Evolutionary conservation across 92 coral and sea anemone genomes (phyloP), one percentile per base, ranked within the genome.

Genomic region (Phenganax marumi): DNA sequence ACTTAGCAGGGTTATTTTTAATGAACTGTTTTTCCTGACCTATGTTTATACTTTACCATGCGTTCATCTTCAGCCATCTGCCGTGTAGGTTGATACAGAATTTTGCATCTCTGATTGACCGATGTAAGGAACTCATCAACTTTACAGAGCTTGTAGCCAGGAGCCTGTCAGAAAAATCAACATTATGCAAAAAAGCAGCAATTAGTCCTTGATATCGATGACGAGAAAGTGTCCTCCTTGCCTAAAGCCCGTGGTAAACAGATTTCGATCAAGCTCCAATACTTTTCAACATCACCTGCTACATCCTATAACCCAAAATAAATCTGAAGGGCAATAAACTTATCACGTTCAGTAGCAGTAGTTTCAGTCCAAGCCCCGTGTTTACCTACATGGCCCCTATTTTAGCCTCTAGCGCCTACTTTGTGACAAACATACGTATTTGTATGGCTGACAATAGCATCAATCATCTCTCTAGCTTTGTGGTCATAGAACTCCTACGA

Each of bases 351-450:
- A 26, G 85, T 86, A 22, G 90, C 58, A 33, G 86, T 80, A 46
- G 85, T 77, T 18, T 90, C 91, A n/a, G 49, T 43, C 93, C 97
- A 92, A 84, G 89, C 85, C 10, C 91, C 93, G 60, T 89, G 90
- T 16, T 77, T 13, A 8, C n/a, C n/a, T n/a, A 23, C 77, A 51
- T 78, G 57, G 68, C 89, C 86, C 39, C 84, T 46, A 16, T 22
- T 61, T 61, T 89, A 89, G 16, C 76, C 68, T 0, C 85, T 89
- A 43, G 62, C 84, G 17, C 3, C n/a, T n/a, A 90, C 72, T 13
- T 89, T 81, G n/a, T 69, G 83, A 68, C 60, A 54, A 26, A 93
- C 90, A 86, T 85, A 89, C 70, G 77, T 87, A 46, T 89, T 89
- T 6, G 92, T 87, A 80, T 89, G 92, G n/a, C 58, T 58, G 12